Base-by-base conservation (phyloP, 2,113 vertebrate genomes). In the Natator depressus region DNA sequence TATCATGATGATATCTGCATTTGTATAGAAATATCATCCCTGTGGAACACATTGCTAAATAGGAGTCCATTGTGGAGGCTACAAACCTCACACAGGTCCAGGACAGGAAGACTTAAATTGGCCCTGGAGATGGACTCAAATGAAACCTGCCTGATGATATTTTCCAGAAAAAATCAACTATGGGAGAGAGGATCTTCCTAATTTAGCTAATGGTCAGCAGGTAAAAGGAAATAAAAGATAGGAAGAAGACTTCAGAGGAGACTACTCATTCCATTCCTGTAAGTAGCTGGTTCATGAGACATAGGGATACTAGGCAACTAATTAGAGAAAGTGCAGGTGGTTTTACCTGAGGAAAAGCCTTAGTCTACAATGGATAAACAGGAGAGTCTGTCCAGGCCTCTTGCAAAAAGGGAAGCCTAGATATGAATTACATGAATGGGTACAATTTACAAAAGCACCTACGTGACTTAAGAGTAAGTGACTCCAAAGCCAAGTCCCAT, bases 161-260 rank as follows among this genome's bases (percentile, higher is more conserved):
- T 35, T 53, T 55, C 13, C 29, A 19, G 91, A 82, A 20, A 20
- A 27, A 79, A 84, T 25, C 0, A 42, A 88, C 84, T 87, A n/a
- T 88, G 14, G 7, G 10, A 20, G 93, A 59, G 35, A 29, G 69
- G 17, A 80, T 49, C 13, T 89, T 90, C 57, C 54, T 47, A 62
- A 25, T 78, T n/a, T 17, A 84, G 29, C 29, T 91, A 92, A 53
- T 8, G 38, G 0, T 49, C 20, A 82, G 88, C 51, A 72, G 10
- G n/a, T 84, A n/a, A 5, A 83, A 1, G 2, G 22, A 82, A 88
- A 82, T 47, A 65, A 0, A 51, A 81, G n/a, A 7, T n/a, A 69
- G 31, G 55, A 4, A 20, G 10, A 42, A 87, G 0, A 46, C 11
- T 81, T 82, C 16, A 87, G 86, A 78, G 16, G 54, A 84, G 88